Evolutionary conservation across 2,888 invertebrate species (phyloP).

Genomic region (Lasioglossum malachurum): DNA sequence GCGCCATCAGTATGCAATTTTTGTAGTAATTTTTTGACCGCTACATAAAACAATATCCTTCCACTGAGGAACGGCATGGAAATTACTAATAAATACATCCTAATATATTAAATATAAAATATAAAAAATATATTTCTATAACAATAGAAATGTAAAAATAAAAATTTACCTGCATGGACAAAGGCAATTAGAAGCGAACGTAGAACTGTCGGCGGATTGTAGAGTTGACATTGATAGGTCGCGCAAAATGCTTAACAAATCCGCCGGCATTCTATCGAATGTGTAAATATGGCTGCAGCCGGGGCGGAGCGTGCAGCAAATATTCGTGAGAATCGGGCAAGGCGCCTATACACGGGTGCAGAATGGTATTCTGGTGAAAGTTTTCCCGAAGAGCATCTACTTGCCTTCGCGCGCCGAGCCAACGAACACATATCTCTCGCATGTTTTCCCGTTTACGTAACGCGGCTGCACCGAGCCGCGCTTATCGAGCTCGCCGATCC

Average conservation of each 20-base stretch:
- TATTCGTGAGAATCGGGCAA: slow-evolving; percentile 68
- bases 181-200: neutral
- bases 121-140: no score
- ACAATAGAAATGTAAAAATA: no score
- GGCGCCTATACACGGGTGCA: slow-evolving; percentile 34
- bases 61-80: no score
- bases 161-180: no score
- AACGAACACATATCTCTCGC: slow-evolving; percentile 56
- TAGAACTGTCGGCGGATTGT: neutral
- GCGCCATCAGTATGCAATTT: no score
- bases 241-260: slow-evolving; percentile 2
- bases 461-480: slow-evolving; percentile 25
- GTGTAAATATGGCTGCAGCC: slow-evolving; percentile 38
- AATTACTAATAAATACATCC: no score
- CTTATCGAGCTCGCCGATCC: slow-evolving; percentile 30
- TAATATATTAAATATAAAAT: no score
- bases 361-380: slow-evolving; percentile 65
- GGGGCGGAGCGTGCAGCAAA: slow-evolving; percentile 54
- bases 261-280: slow-evolving; percentile 37
- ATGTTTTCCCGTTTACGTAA: slow-evolving; percentile 56
- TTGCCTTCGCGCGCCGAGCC: slow-evolving; percentile 25
- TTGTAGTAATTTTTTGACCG: no score
- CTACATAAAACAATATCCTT: no score
- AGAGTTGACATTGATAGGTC: neutral
- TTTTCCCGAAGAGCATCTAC: slow-evolving; percentile 55